Evolutionary conservation across 1,140 invertebrate genomes (phyloP).

Genomic region (Drosophila suzukii): DNA sequence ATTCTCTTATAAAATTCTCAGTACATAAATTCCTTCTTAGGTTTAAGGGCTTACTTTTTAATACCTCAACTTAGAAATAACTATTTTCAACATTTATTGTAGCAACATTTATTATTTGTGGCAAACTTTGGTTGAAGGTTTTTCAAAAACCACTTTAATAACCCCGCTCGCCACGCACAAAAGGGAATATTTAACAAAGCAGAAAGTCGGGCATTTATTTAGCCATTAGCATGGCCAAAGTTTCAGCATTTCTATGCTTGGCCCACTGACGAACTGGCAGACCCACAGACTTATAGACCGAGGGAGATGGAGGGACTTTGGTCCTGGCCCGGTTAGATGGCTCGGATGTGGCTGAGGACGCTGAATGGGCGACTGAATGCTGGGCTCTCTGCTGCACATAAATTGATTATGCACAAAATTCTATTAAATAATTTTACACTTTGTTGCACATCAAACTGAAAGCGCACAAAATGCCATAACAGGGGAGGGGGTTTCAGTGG

Average conservation of each 20-base stretch:
- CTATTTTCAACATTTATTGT: conserved; percentile 2
- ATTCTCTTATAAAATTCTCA: too few species aligned
- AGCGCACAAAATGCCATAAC: conserved; percentile 71
- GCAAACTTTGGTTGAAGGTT: conserved; percentile 6
- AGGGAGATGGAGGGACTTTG: background rate
- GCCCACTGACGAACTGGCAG: conserved; percentile 13
- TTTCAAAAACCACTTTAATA: conserved; percentile 17
- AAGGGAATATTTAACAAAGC: conserved; percentile 39
- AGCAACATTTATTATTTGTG: conserved; percentile 9
- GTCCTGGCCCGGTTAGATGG: conserved; percentile 27
- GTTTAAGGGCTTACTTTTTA: background rate
- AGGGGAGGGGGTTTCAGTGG: conserved; percentile 12
- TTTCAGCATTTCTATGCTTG: conserved; percentile 50
- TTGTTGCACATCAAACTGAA: conserved; percentile 81
- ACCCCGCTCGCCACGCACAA: conserved; percentile 3
- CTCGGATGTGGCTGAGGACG: conserved; percentile 12
- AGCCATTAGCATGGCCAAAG: conserved; percentile 43
- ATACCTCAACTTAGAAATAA: background rate
- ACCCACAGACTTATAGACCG: conserved; percentile 10
- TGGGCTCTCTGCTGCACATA: conserved; percentile 72
- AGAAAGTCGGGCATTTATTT: conserved; percentile 27
- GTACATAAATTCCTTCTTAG: background rate
- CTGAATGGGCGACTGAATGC: conserved; percentile 31
- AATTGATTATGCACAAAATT: conserved; percentile 84
- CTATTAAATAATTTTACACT: conserved; percentile 83